Base-by-base conservation (phyloP, 2,888 invertebrate species). In the Hyppa rectilinea region DNA sequence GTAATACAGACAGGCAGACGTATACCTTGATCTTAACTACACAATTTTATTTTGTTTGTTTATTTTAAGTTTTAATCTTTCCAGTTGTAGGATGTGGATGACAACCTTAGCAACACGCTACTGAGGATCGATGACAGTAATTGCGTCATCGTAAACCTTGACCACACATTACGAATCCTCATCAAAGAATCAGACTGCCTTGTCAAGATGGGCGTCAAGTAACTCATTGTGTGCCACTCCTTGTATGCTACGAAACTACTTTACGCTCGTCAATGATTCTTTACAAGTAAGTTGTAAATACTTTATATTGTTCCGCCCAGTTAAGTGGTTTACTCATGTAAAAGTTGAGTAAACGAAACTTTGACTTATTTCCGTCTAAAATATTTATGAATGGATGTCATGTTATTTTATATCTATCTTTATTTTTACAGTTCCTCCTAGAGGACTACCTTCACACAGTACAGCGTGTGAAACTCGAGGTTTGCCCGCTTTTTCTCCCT, bases 121-220 rank as follows among this genome's bases (percentile, higher is more conserved):
- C 91, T 98, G 31, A 93, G 95, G 31, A 96, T 97, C 36, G 97
- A 97, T 81, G 97, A 97, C 36, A 93, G 96, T 7, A 97, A 97
- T 40, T 96, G 96, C 70, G 94, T 98, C 7, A 96, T 96, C 76
- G 98, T 98, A 0, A 98, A 98, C 88, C 91, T 98, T 45, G 98
- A 98, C 90, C 96, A 96, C 40, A 97, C 98, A 0, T 97, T 98
- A 29, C 96, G 97, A 6, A 92, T 98, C 38, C 94, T 98, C 47
- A 97, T 98, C 64, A 96, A 98, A 38, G 99, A 99, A 91, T 97
- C 98, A 0, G 98, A 98, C 89, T 97, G 98, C 88, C 96, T 99
- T 90, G 97, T 97, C 2, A 98, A 98, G 91, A 97, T 98, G 96
- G 97, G 97, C 7, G 92, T 99, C 3, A 97, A 98, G n/a, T 94